Evolutionary conservation across 2,888 invertebrate species (phyloP).

Genomic region (Ormyrus rosae): DNA sequence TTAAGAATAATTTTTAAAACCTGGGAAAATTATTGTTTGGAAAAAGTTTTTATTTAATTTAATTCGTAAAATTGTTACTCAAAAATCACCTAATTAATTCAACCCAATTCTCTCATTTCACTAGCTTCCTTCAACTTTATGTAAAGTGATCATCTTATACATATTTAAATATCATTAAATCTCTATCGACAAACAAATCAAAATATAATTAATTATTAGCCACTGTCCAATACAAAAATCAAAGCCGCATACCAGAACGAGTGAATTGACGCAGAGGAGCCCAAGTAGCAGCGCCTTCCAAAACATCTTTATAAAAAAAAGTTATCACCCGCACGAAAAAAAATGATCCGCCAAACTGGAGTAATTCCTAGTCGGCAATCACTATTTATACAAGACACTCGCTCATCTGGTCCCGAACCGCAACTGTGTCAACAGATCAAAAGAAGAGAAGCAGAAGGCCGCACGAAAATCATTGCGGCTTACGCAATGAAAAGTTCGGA

Average conservation of each 20-base stretch:
- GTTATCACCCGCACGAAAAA: neutral
- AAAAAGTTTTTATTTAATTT: too few relatives aligned
- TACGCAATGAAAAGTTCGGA: too few relatives aligned
- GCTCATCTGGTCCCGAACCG: neutral
- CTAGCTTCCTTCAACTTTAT: neutral
- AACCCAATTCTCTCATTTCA: neutral
- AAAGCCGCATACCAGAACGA: conserved; percentile 3
- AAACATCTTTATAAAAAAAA: neutral
- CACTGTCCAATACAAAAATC: neutral
- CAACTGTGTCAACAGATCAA: conserved; percentile 16
- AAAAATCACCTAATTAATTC: neutral
- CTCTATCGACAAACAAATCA: neutral
- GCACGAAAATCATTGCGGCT: too few relatives aligned
- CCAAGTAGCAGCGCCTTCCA: neutral
- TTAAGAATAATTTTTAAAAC: too few relatives aligned
- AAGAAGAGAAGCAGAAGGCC: too few relatives aligned
- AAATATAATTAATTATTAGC: neutral
- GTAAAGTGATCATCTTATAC: too few relatives aligned
- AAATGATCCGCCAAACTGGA: neutral
- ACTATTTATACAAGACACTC: conserved; percentile 13
- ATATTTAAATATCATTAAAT: neutral
- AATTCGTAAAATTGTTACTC: too few relatives aligned
- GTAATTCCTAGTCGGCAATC: neutral
- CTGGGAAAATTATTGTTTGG: too few relatives aligned
- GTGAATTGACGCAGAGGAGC: neutral